phyloP scores from a whole-genome alignment of 2,113 vertebrate genomes.

The Turnix velox region DNA sequence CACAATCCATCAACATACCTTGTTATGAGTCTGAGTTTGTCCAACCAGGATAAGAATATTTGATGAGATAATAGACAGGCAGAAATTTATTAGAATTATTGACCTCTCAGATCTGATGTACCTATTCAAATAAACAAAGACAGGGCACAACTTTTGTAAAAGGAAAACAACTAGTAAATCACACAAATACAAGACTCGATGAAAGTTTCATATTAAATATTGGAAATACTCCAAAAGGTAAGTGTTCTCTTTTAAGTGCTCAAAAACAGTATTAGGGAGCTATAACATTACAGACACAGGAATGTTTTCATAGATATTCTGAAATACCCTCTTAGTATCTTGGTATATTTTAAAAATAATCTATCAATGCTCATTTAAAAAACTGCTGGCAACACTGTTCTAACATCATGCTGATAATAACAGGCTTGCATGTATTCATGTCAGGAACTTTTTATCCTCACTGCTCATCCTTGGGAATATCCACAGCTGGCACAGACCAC shows the following conservation, averaged over 20 bases:
- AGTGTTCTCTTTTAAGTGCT: neutral
- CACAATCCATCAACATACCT: slow-evolving; percentile 76
- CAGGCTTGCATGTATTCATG: neutral
- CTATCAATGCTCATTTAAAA: neutral
- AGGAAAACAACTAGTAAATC: neutral
- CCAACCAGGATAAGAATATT: slow-evolving; percentile 97
- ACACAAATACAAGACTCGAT: neutral
- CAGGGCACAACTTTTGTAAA: neutral
- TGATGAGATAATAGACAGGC: slow-evolving; percentile 97
- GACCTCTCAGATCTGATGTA: slow-evolving; percentile 97
- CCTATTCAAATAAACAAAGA: slow-evolving; percentile 73
- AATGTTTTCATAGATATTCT: neutral
- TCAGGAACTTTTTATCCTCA: neutral
- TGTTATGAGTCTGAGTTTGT: slow-evolving; percentile 98
- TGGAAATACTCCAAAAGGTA: neutral
- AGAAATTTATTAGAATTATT: slow-evolving; percentile 99
- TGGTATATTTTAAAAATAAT: neutral
- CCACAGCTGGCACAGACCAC: neutral
- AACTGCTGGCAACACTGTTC: neutral
- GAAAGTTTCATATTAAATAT: neutral
- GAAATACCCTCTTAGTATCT: neutral
- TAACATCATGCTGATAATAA: neutral
- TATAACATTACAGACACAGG: neutral
- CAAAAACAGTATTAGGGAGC: neutral
- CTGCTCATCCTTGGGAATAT: neutral